Evolutionary conservation across 2,888 invertebrate species (phyloP).

Genomic region (Cheilosia soror): DNA sequence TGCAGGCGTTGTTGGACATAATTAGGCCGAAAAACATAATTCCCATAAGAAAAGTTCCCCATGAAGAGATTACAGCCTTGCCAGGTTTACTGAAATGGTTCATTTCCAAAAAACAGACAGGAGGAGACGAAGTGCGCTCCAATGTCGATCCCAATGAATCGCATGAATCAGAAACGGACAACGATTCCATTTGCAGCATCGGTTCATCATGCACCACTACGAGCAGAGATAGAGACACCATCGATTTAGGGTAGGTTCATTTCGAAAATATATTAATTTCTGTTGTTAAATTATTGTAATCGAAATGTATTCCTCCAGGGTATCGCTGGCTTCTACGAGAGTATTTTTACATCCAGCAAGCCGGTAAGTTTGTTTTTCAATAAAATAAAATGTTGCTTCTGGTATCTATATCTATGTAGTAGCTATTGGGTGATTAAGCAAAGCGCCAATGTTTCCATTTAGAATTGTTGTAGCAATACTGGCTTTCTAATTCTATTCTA

Average conservation of each 20-base stretch:
- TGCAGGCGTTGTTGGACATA: conserved; percentile 46
- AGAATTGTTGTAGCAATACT: too few relatives aligned
- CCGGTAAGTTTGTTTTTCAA: conserved; percentile 16
- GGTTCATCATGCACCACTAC: background rate
- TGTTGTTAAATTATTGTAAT: too few relatives aligned
- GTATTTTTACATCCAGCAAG: conserved; percentile 2
- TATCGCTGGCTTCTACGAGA: background rate
- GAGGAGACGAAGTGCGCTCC: background rate
- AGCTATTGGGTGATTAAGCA: too few relatives aligned
- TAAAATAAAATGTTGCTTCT: too few relatives aligned
- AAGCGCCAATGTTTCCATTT: too few relatives aligned
- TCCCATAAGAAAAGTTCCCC: conserved; percentile 30
- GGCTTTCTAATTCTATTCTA: too few relatives aligned
- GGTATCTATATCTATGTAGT: too few relatives aligned
- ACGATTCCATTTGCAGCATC: conserved; percentile 17
- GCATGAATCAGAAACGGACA: background rate
- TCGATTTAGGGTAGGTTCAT: background rate
- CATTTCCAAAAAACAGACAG: background rate
- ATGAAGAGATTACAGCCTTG: conserved; percentile 11
- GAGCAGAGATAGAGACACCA: background rate
- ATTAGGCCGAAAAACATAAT: conserved; percentile 44
- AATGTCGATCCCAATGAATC: conserved; percentile 18
- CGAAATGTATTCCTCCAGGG: background rate
- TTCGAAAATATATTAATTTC: background rate
- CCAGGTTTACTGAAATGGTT: conserved; percentile 38